phyloP scores from a whole-genome alignment of 1,140 invertebrate genomes.

The Eriosoma lanigerum region DNA sequence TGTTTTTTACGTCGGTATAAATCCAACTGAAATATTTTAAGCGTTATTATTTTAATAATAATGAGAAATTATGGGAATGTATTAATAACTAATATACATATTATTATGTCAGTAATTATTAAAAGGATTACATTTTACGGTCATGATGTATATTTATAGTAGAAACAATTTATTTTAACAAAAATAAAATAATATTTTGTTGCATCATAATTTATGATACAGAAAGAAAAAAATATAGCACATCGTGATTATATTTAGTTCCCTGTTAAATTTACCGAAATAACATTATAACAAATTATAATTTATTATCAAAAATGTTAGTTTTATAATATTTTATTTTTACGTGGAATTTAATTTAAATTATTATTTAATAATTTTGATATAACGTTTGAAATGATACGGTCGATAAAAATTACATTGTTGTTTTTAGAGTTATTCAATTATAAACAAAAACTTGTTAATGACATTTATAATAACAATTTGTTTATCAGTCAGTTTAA shows the following conservation, averaged over 20 bases:
- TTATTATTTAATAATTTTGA: no score
- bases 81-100: constrained; percentile 14
- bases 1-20: neutral
- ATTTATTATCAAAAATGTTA: constrained; percentile 3
- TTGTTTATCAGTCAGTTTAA: constrained; percentile 11
- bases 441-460: neutral
- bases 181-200: constrained; percentile 5
- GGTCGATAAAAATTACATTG: no score
- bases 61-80: constrained; percentile 22
- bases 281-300: neutral
- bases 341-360: neutral
- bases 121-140: constrained; percentile 12
- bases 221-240: neutral
- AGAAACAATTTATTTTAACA: constrained; percentile 25
- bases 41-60: neutral
- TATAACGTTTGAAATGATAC: no score
- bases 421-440: no score
- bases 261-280: neutral
- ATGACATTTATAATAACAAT: neutral
- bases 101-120: constrained; percentile 27
- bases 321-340: neutral
- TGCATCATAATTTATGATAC: constrained; percentile 2
- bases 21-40: neutral
- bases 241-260: constrained; percentile 30
- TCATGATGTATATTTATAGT: neutral